Base-by-base conservation (phyloP, 2,113 vertebrate genomes). In the Calyptommatus sinebrachiatus region DNA sequence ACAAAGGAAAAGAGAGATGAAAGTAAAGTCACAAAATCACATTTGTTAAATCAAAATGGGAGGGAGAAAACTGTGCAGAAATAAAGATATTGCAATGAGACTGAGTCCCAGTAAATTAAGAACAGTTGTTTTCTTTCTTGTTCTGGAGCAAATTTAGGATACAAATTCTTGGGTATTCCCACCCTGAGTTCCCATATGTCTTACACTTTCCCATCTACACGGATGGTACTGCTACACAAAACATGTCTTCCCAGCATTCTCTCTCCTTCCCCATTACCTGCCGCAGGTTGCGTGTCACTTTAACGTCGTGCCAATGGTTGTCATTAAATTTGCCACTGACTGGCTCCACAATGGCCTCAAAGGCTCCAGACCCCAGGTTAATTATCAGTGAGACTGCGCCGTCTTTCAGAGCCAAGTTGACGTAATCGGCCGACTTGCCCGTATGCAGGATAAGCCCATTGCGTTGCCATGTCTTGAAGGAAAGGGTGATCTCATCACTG, bases 291-390 rank as follows among this genome's bases (percentile, higher is more conserved):
- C 98, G 97, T 1, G 97, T 99, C 94, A 99, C 98, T 96, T 99
- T 99, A 92, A 99, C 98, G 89, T 99, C 97, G 1, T 99, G 98
- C 98, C 98, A 99, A 46, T 95, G 86, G 92, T 99, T 99, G 96
- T 99, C 98, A 88, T 99, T 99, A 96, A 99, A 99, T 93, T 99
- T 99, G 87, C 98, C 97, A 76, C 98, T 99, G 94, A 99, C 97
- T 0, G 98, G 98, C 94, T 99, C 98, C 77, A 99, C 98, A 9
- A 99, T 98, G 92, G 98, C 98, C 94, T 99, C 98, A 1, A 99
- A 99, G 92, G 98, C 98, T 82, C 98, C 98, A 3, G 98, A 99
- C 41, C 98, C 98, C 91, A 99, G 96, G 95, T 99, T 99, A 93
- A 99, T 99, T 94, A 99, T 98, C 85, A 99, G 89, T 0, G 98